Evolutionary conservation across 2,888 invertebrate genomes (phyloP).

Genomic region (Petrolisthes cinctipes): DNA sequence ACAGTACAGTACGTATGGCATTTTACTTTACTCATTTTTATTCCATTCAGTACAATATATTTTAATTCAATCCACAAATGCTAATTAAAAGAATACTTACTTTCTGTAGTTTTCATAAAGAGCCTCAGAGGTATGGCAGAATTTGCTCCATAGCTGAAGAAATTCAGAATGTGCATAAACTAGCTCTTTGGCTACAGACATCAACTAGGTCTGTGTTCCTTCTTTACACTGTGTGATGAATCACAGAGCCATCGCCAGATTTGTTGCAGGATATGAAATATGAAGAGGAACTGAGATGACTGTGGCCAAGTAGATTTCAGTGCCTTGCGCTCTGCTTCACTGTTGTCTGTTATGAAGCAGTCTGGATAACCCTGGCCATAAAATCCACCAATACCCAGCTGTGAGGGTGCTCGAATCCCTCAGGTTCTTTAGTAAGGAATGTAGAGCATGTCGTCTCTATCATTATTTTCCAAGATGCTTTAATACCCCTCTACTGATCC

Average conservation of each 20-base stretch:
- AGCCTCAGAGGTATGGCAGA: neutral
- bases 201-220: constrained; percentile 10
- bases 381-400: constrained; percentile 6
- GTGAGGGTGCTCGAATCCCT: no score
- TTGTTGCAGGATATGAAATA: no score
- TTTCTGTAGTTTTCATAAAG: constrained; percentile 6
- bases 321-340: neutral
- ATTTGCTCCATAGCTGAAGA: neutral
- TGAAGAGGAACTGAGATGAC: neutral
- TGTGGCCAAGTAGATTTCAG: constrained; percentile 20
- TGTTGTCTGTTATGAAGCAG: neutral
- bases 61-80: no score
- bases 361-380: constrained; percentile 10
- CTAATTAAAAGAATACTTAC: constrained; percentile 15
- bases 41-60: no score
- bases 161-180: constrained; percentile 21
- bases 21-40: no score
- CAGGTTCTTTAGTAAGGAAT: no score
- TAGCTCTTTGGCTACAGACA: constrained; percentile 10
- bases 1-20: no score
- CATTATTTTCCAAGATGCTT: no score
- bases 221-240: constrained; percentile 12
- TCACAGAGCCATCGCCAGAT: constrained; percentile 13
- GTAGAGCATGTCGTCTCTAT: no score
- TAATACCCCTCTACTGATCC: no score